These are phyloP conservation scores for Acanthurus lineatus DNA, from an alignment of 2,797 vertebrate genomes.

Conservation along the genomic window DNA sequence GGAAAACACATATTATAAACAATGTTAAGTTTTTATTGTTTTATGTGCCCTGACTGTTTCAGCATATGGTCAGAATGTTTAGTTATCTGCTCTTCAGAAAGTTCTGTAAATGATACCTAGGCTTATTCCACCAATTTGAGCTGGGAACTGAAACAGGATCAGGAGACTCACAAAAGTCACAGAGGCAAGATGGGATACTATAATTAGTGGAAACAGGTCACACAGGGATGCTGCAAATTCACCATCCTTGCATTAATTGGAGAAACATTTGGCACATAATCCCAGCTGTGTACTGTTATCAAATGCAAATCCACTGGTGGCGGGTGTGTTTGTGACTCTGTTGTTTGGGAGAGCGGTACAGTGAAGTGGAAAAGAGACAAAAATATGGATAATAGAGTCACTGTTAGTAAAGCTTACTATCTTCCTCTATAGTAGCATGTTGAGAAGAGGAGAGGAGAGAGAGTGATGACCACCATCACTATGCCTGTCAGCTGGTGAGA, in stretches of 20 bases:
- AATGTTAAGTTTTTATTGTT: neutral
- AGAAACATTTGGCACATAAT: neutral
- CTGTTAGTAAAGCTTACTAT: constrained; percentile 33
- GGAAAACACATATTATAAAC: neutral
- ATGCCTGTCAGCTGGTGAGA: constrained; percentile 39
- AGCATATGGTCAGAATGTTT: neutral
- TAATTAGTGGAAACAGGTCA: constrained; percentile 13
- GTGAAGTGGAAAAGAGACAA: neutral
- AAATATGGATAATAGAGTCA: neutral
- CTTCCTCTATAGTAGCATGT: neutral
- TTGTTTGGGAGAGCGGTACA: constrained; percentile 2
- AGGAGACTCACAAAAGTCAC: neutral
- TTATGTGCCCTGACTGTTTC: neutral
- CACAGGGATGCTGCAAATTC: constrained; percentile 6
- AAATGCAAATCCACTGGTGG: neutral
- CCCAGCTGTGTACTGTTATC: neutral
- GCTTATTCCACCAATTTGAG: neutral
- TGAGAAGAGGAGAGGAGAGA: constrained; percentile 12
- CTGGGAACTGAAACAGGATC: neutral
- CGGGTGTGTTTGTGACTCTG: neutral
- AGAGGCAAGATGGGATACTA: neutral
- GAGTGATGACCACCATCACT: constrained; percentile 34
- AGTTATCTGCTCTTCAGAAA: neutral
- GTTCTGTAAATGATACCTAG: neutral
- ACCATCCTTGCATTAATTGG: constrained; percentile 7